These are phyloP conservation scores for Dendrophyllia cribrosa DNA, from an alignment of 64 coral and sea anemone species.

Conservation along the genomic window DNA sequence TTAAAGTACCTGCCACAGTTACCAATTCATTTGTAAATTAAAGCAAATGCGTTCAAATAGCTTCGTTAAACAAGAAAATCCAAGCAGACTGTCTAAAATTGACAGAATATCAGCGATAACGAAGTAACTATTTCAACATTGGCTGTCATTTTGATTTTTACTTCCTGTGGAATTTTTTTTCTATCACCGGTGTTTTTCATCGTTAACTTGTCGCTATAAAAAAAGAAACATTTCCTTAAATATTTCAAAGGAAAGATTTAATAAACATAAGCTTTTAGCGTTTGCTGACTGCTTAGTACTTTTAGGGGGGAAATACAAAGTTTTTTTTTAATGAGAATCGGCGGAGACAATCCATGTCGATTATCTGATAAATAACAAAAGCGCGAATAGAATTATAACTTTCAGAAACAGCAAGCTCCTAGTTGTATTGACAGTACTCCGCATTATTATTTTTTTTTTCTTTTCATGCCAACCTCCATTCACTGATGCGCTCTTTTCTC, in stretches of 20 bases:
- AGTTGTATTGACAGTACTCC: too few species aligned
- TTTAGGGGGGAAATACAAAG: too few species aligned
- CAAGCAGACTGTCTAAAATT: constrained; percentile 21
- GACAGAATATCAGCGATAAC: neutral
- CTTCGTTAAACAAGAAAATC: constrained; percentile 47
- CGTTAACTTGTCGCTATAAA: neutral
- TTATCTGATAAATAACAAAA: too few species aligned
- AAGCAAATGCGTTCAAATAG: constrained; percentile 23
- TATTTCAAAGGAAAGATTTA: neutral
- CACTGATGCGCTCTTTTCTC: too few species aligned
- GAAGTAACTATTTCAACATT: constrained; percentile 23
- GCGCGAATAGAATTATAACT: too few species aligned
- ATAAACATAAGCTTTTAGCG: too few species aligned
- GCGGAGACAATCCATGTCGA: too few species aligned
- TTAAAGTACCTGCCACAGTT: neutral
- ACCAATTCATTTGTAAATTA: constrained; percentile 19
- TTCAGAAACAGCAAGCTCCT: too few species aligned
- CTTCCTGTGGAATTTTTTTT: constrained; percentile 9
- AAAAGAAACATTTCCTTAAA: neutral
- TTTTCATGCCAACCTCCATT: too few species aligned
- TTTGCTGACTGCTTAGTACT: too few species aligned
- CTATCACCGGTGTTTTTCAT: neutral
- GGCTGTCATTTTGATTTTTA: constrained; percentile 1
- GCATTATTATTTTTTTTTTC: too few species aligned
- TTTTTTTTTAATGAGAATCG: too few species aligned